Conservation (phyloP, 2,113 vertebrate species). For the Cyanistes caeruleus region DNA sequence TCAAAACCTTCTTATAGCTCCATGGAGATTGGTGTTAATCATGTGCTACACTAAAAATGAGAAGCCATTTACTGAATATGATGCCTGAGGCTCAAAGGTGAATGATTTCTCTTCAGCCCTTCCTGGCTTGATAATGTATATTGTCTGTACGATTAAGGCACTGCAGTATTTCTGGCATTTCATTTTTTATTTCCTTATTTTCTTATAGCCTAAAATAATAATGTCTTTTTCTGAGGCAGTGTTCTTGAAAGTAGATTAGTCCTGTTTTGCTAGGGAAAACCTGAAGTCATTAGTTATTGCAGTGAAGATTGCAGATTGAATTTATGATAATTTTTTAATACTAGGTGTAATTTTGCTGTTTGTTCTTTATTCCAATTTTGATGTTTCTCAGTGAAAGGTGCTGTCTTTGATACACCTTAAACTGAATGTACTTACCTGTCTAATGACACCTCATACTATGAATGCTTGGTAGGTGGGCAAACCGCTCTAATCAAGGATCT, state of each 20-base stretch:
- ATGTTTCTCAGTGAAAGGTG: not conserved
- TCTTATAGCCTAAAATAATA: not conserved
- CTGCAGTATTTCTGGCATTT: not conserved
- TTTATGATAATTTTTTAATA: constrained; percentile 14
- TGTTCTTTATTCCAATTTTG: not conserved
- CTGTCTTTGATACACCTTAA: constrained; percentile 38
- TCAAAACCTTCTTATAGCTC: not conserved
- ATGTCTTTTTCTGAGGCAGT: not conserved
- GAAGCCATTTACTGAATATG: not conserved
- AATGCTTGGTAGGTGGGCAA: not conserved
- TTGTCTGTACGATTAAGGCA: not conserved
- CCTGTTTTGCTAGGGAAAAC: constrained; percentile 8
- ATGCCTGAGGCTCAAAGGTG: not conserved
- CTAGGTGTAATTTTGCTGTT: not conserved
- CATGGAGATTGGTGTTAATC: not conserved
- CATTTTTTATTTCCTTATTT: not conserved
- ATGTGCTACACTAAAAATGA: not conserved
- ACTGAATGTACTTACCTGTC: not conserved
- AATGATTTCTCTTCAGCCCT: not conserved
- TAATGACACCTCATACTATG: not conserved
- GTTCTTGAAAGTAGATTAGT: not conserved
- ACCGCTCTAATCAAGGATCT: not conserved
- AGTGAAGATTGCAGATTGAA: not conserved
- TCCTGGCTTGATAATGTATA: not conserved
- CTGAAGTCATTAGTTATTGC: not conserved